Base-by-base conservation (phyloP, 2,113 vertebrate species). In the Periophthalmodon schlosseri region DNA sequence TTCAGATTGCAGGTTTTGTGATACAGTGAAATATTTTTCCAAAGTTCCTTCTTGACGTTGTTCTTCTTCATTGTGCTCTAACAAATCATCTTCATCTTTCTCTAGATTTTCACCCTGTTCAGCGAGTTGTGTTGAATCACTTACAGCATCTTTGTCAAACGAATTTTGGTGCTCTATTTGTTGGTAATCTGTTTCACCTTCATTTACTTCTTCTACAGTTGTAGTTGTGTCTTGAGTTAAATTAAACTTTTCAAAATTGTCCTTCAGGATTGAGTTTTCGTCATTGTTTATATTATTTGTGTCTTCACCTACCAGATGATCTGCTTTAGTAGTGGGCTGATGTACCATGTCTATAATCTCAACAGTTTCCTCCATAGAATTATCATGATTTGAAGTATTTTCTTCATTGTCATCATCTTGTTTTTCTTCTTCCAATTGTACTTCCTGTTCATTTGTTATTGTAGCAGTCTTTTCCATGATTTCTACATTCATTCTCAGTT, bases 301-400 rank as follows among this genome's bases (percentile, higher is more conserved):
- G 0, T 11, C 68, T 82, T 75, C 58, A 46, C 70, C n/a, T 39
- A 82, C 73, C 66, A 21, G 28, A 46, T 79, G 70, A 15, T 80
- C 72, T 69, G 33, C 44, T 69, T 82, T 47, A 20, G 44, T 64
- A 20, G n/a, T 69, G 58, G 33, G 56, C 63, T 82, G 85, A 85
- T 73, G 34, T 56, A 73, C 76, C 64, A 49, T 66, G 58, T 15
- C 66, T 28, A 73, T 72, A 44, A 36, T 52, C 73, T 46, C 73
- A 76, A 58, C 68, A 74, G 34, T 64, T 72, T 79, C 76, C 68
- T 44, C 81, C 33, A 24, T 75, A 68, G 77, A 79, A 67, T 75
- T 58, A 70, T 70, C 78, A 80, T 68, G 68, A 20, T 69, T 74
- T 69, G 79, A 61, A 78, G 76, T 23, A 52, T 60, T 66, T 20